Evolutionary conservation across 1,140 invertebrate species (phyloP), one percentile per base, ranked within the genome.

Genomic region (Lordiphosa stackelbergi): DNA sequence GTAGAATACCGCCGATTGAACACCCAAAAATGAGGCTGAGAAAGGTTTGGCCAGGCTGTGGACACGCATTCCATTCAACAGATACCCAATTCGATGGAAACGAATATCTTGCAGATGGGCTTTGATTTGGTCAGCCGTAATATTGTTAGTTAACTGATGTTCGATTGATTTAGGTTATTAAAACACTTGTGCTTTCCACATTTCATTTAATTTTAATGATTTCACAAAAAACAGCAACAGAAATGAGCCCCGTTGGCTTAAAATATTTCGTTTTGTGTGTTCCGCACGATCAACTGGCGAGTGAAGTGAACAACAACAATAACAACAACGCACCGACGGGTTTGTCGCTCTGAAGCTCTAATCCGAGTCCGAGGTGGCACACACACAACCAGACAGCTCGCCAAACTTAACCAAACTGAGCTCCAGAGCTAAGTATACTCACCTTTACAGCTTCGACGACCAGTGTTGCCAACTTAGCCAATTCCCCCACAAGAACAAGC

Each of bases 351-450:
- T 69, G 12, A 55, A 73, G 69, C 69, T 66, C 62, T 40, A 74
- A 31, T 66, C 22, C 66, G 52, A 49, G 37, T 56, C 41, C 51
- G 57, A 48, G 53, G 58, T 37, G 11, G 22, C 38, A 41, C 38
- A 41, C 42, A 53, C 38, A 62, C 75, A 75, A 79, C 75, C 66
- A 54, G 40, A 64, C 75, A 51, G 68, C 64, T 75, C 72, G 60
- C 52, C 57, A 59, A 73, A 59, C 78, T 73, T 73, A 69, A 64
- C 58, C 52, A 73, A 83, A 83, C 77, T 83, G 77, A 38, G 77
- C 77, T 83, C 73, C 49, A 63, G 52, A 58, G 53, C 57, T 58
- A 53, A 58, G 38, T 55, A 46, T 6, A 6, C 24, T 6, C 24
- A 28, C 24, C 6, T 28, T 28, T 28, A 6, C 7, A 28, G 24